Evolutionary conservation across 2,888 invertebrate genomes (phyloP).

Genomic region (Coleophora flavipennella): DNA sequence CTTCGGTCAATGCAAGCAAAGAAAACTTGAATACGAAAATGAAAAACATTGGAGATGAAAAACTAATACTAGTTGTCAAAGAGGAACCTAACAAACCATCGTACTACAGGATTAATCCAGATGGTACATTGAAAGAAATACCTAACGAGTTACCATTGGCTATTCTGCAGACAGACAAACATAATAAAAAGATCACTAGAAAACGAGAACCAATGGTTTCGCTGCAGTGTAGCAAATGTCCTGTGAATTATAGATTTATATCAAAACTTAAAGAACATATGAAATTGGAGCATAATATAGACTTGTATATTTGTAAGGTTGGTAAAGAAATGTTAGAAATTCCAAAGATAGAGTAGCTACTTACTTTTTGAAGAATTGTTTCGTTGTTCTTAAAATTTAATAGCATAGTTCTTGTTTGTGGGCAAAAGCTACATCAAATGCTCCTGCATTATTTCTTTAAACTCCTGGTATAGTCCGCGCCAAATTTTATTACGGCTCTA

Average conservation of each 20-base stretch:
- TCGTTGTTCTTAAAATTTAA: too few relatives aligned
- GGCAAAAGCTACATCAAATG: too few relatives aligned
- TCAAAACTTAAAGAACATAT: constrained; percentile 51
- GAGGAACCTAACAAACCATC: constrained; percentile 24
- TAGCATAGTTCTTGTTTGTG: too few relatives aligned
- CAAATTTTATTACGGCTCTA: too few relatives aligned
- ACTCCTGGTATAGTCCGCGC: too few relatives aligned
- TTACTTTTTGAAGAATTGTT: too few relatives aligned
- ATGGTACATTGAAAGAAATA: constrained; percentile 21
- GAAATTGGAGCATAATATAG: constrained; percentile 41
- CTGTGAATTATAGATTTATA: constrained; percentile 49
- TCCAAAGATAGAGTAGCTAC: too few relatives aligned
- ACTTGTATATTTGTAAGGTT: constrained; percentile 52
- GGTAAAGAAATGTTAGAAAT: constrained; percentile 5
- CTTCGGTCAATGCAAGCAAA: constrained; percentile 8
- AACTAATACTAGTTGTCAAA: constrained; percentile 33
- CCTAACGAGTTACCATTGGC: constrained; percentile 13
- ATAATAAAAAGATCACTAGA: constrained; percentile 25
- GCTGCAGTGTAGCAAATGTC: constrained; percentile 41
- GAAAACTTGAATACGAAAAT: constrained; percentile 5
- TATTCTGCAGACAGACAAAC: constrained; percentile 2
- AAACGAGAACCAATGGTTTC: constrained; percentile 45
- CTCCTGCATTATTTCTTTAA: too few relatives aligned
- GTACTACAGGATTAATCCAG: constrained; percentile 23
- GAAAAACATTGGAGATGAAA: constrained; percentile 21